phyloP scores from a whole-genome alignment of 2,113 vertebrate species.

The Cacatua alba region DNA sequence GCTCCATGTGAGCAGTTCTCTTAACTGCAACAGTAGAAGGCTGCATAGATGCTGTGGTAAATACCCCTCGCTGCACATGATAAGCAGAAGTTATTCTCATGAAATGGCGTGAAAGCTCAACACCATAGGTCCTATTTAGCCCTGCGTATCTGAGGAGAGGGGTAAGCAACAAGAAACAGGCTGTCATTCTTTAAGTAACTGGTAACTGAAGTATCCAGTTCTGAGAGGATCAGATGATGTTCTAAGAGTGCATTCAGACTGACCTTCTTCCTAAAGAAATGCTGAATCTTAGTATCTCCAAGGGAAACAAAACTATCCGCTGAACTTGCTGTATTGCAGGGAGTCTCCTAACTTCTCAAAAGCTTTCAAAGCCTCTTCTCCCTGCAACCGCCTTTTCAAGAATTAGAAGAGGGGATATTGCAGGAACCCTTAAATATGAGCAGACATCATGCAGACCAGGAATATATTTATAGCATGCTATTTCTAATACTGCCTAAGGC shows the following conservation, averaged over 20 bases:
- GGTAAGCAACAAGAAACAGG: neutral
- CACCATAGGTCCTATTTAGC: neutral
- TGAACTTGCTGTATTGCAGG: neutral
- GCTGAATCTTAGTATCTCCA: neutral
- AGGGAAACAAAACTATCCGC: neutral
- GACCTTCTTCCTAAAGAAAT: neutral
- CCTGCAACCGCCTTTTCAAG: neutral
- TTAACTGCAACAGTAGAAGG: neutral
- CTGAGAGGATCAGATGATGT: neutral
- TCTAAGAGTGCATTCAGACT: neutral
- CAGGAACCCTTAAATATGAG: conserved; percentile 28
- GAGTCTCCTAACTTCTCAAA: neutral
- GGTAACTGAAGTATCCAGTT: neutral
- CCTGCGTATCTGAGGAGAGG: neutral
- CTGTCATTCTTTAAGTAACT: neutral
- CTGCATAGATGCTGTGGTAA: neutral
- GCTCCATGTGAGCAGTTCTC: neutral
- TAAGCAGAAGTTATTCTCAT: neutral
- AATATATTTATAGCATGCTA: conserved; percentile 40
- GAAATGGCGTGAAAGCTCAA: neutral
- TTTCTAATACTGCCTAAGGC: conserved; percentile 61
- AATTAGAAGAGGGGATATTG: neutral
- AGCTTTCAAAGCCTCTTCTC: neutral
- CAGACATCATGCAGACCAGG: conserved; percentile 26
- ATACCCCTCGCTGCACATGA: neutral